Conservation (phyloP, 2,797 vertebrate species). For the Spinus olivaceus region DNA sequence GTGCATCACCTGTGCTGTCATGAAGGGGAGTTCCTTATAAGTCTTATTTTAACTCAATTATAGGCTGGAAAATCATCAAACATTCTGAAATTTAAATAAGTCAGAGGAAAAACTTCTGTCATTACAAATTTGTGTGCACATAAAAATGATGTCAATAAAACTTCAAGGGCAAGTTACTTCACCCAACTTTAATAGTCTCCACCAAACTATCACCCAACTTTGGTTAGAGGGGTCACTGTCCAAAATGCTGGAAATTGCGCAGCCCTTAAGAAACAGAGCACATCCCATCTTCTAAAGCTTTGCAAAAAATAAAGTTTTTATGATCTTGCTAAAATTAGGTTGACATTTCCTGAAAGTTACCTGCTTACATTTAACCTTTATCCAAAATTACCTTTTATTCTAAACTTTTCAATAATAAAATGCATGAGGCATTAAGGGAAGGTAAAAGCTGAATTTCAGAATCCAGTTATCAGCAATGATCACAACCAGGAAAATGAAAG, state of each 20-base stretch:
- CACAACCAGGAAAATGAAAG: not conserved
- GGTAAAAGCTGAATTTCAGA: not conserved
- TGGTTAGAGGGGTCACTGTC: not conserved
- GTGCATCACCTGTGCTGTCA: not conserved
- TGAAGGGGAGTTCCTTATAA: not conserved
- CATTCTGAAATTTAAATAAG: not conserved
- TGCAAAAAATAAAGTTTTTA: not conserved
- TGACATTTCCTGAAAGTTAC: not conserved
- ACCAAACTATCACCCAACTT: not conserved
- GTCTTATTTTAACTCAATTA: not conserved
- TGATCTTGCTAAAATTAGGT: not conserved
- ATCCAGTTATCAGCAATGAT: not conserved
- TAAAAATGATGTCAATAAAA: not conserved
- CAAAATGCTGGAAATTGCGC: not conserved
- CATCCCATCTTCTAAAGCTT: fast-evolving
- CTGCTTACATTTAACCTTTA: not conserved
- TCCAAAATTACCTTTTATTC: not conserved
- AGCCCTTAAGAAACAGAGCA: not conserved
- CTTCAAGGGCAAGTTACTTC: not conserved
- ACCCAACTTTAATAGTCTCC: not conserved
- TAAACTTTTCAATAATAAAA: not conserved
- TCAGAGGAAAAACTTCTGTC: not conserved
- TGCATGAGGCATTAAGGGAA: not conserved
- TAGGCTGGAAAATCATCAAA: not conserved
- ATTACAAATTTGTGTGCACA: not conserved